phyloP scores from a whole-genome alignment of 2,113 vertebrate genomes.

The Leptocoma aspasia region DNA sequence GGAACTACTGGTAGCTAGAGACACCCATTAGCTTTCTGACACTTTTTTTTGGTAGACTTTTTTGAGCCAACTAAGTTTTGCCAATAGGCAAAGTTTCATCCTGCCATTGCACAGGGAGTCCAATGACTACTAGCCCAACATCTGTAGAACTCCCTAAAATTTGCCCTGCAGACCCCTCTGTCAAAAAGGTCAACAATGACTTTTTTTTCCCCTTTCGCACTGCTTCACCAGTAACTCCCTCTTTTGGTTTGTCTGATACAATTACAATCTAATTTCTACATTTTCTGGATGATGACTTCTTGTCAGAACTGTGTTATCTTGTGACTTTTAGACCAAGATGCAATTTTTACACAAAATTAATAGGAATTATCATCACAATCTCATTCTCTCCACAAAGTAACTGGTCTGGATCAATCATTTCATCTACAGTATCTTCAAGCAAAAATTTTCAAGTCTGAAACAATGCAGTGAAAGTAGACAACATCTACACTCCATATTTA shows the following conservation, averaged over 20 bases:
- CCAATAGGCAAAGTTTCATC: not conserved
- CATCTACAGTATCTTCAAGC: not conserved
- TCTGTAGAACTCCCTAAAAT: not conserved
- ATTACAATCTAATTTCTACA: not conserved
- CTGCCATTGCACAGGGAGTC: not conserved
- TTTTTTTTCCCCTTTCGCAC: fast-evolving
- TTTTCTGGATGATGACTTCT: not conserved
- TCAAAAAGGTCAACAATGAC: not conserved
- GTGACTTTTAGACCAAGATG: not conserved
- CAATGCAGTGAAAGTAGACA: not conserved
- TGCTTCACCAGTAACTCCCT: not conserved
- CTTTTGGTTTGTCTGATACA: not conserved
- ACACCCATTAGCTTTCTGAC: not conserved
- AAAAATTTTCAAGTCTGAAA: not conserved
- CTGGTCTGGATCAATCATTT: not conserved
- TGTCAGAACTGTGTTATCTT: not conserved
- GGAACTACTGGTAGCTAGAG: not conserved
- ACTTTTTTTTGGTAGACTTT: not conserved
- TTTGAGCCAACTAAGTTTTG: not conserved
- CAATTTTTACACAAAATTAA: not conserved
- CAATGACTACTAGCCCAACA: not conserved
- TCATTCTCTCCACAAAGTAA: not conserved
- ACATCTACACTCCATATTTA: not conserved
- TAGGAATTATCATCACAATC: not conserved
- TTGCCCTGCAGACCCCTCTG: not conserved